Percentiles rank a stretch among this genome's conserved stretches.
phyloP scores from a whole-genome alignment of 2,888 invertebrate species.

The Liodrosophila aerea region DNA sequence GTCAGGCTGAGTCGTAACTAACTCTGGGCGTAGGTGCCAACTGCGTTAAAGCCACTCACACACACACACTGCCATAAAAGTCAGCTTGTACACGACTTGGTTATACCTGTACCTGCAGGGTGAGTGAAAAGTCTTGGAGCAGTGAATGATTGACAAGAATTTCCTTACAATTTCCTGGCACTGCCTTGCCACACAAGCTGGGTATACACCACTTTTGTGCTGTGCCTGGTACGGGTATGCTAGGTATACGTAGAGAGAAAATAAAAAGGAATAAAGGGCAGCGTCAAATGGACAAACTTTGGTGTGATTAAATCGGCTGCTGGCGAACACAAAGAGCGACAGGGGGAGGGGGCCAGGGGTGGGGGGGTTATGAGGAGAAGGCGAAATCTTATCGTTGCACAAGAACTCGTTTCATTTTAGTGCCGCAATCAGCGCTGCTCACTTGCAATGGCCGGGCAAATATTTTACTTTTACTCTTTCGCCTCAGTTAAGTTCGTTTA shows the following conservation, averaged over 20 bases:
- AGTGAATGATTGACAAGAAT: too few relatives aligned
- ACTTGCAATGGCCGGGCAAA: conserved; percentile 74
- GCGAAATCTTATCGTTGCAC: conserved; percentile 65
- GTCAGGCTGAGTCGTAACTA: conserved; percentile 43
- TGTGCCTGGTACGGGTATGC: conserved; percentile 1
- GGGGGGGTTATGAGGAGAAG: not conserved
- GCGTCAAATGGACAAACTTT: conserved; percentile 61
- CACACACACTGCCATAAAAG: not conserved
- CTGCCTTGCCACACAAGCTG: too few relatives aligned
- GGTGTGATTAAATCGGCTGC: conserved; percentile 57
- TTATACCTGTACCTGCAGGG: not conserved
- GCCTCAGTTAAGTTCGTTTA: conserved; percentile 19
- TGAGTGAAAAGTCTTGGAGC: too few relatives aligned
- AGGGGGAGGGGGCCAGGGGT: too few relatives aligned
- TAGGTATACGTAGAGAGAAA: conserved; percentile 11
- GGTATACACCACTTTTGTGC: not conserved
- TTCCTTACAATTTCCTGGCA: too few relatives aligned
- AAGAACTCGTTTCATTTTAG: conserved; percentile 71
- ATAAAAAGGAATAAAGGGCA: conserved; percentile 32
- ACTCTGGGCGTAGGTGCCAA: conserved; percentile 61
- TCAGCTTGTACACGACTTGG: conserved; percentile 1
- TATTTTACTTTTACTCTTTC: conserved; percentile 75
- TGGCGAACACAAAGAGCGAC: not conserved
- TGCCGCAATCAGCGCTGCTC: conserved; percentile 74
- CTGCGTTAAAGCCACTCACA: conserved; percentile 58